A percentile compares a stretch with the other conserved stretches of the same genome.
Evolutionary conservation across 2,113 vertebrate species (phyloP).

Genomic region (Vidua macroura): DNA sequence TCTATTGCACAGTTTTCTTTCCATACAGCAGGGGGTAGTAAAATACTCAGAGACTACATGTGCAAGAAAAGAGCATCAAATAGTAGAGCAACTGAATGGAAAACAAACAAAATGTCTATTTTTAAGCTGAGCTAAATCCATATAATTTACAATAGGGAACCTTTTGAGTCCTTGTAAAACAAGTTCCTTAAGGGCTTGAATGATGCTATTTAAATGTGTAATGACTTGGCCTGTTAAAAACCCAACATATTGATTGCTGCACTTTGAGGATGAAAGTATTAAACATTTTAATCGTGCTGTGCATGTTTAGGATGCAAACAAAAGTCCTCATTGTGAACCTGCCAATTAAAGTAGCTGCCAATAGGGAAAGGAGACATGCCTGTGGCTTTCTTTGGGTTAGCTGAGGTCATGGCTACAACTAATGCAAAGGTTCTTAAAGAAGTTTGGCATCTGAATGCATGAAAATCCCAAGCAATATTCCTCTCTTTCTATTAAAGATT

Average conservation of each 20-base stretch:
- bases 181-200: constrained; percentile 47
- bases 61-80: constrained; percentile 24
- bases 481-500: constrained; percentile 30
- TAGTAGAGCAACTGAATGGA: constrained; percentile 10
- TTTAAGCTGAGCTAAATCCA: constrained; percentile 46
- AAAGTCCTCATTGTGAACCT: constrained; percentile 74
- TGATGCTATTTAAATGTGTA: constrained; percentile 69
- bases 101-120: constrained; percentile 58
- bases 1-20: constrained; percentile 25
- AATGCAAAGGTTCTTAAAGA: constrained; percentile 63
- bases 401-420: constrained; percentile 66
- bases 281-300: constrained; percentile 50
- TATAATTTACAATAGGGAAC: constrained; percentile 49
- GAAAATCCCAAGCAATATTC: constrained; percentile 37
- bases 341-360: constrained; percentile 71
- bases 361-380: constrained; percentile 53
- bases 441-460: constrained; percentile 7
- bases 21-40: constrained; percentile 58
- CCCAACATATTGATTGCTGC: constrained; percentile 53
- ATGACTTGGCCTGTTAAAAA: constrained; percentile 49
- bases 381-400: constrained; percentile 66
- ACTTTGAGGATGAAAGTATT: constrained; percentile 69
- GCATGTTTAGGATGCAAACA: constrained; percentile 71
- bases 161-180: constrained; percentile 44
- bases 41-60: constrained; percentile 44